A percentile compares a stretch with the other conserved stretches of the same genome.
phyloP scores from a whole-genome alignment of 1,140 invertebrate genomes.

The Apis cerana region DNA sequence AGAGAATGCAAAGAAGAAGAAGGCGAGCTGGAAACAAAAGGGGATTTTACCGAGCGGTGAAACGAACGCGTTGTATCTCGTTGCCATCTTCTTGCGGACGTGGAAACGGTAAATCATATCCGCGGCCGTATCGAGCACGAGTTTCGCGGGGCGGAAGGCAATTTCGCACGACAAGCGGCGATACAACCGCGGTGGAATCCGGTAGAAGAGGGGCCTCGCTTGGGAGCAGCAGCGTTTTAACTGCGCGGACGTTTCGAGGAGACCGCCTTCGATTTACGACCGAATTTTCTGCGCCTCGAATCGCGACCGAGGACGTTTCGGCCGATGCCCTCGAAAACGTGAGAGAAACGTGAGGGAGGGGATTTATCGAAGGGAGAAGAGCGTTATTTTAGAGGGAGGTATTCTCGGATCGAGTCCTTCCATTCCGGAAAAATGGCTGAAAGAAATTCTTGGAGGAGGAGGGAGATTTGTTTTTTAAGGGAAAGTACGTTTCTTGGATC shows the following conservation, averaged over 20 bases:
- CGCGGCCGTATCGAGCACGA: conserved; percentile 28
- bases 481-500: too few relatives aligned
- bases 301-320: conserved; percentile 31
- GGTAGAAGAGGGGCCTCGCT: conserved; percentile 58
- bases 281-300: conserved; percentile 67
- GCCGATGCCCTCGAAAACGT: too few relatives aligned
- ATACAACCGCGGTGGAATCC: conserved; percentile 56
- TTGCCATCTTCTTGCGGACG: conserved; percentile 34
- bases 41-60: neutral
- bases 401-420: too few relatives aligned
- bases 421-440: too few relatives aligned
- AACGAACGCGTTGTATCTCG: neutral
- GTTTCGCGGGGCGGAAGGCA: conserved; percentile 57
- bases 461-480: too few relatives aligned
- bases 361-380: too few relatives aligned
- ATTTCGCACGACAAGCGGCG: conserved; percentile 58
- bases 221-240: conserved; percentile 44
- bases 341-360: too few relatives aligned
- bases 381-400: too few relatives aligned
- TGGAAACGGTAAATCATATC: conserved; percentile 64
- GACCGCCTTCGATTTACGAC: conserved; percentile 75
- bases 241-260: conserved; percentile 50
- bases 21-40: rapidly evolving
- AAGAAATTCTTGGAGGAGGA: too few relatives aligned
- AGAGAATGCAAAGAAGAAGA: too few relatives aligned